Evolutionary conservation across 92 coral and sea anemone genomes (phyloP), one percentile per base, ranked within the genome.

Genomic region (Palythoa caribaeorum): DNA sequence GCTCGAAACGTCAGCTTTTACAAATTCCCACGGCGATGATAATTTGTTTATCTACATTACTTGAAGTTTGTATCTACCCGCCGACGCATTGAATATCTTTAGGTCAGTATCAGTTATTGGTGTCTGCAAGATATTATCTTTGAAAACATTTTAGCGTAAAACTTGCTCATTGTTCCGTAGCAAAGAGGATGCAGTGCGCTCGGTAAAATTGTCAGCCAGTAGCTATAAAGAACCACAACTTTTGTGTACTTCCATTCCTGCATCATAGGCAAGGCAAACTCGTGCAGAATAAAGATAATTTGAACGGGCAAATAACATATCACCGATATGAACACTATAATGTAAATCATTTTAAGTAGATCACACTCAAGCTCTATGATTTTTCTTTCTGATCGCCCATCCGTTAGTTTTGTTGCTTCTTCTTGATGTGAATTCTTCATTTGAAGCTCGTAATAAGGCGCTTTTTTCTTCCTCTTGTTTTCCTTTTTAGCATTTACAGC

Each of bases 101-200:
- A n/a, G 0, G 50, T 44, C 50, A 44, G 50, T 8, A 8, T 44
- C 50, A 44, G 50, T 44, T 44, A 44, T 44, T 44, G 7, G 50
- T 44, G 50, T 36, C 65, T 78, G 74, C 86, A 81, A 81, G 86
- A 66, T 81, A 81, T 71, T 17, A 81, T 52, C 63, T 81, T 81
- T 40, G 86, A 47, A 81, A 81, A 81, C 5, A 81, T 47, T 47
- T 81, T 81, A 15, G 86, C 86, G 59, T 81, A 81, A 50, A 81
- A 81, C 40, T 81, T 81, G 86, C 63, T 81, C 86, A 81, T 81
- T 9, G 86, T 81, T 81, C 86, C 86, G 47, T 81, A 81, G 21
- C 86, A 81, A 60, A 81, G 76, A 15, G 86, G 86, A 81, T 81
- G 86, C 16, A 81, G 15, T 14, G 76, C 86, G 47, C 76, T 81